Evolutionary conservation across 2,797 vertebrate genomes (phyloP).

Genomic region (Coreius guichenoti): DNA sequence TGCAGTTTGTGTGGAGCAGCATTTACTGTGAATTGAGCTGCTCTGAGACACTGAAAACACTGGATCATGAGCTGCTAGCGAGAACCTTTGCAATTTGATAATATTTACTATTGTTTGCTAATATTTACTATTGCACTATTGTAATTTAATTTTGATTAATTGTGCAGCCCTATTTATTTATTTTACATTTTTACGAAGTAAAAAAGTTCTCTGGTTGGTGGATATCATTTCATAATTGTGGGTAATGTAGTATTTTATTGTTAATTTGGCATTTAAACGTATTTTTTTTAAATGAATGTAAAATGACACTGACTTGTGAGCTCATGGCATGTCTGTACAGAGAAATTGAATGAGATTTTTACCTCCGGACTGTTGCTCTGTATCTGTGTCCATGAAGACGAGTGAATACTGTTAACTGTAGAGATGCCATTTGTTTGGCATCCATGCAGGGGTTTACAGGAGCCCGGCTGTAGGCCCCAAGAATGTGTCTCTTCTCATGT

Average conservation of each 20-base stretch:
- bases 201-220: background rate
- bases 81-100: too few relatives aligned
- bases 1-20: background rate
- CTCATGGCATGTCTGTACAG: background rate
- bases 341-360: constrained; percentile 1
- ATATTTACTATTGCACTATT: too few relatives aligned
- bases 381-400: background rate
- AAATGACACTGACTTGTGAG: background rate
- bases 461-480: constrained; percentile 66
- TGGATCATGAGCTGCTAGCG: background rate
- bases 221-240: background rate
- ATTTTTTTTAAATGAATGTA: background rate
- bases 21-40: background rate
- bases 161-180: background rate
- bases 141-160: background rate
- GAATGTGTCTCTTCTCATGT: constrained; percentile 57
- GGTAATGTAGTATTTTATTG: background rate
- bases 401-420: constrained; percentile 14
- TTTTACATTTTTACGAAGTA: background rate
- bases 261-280: background rate
- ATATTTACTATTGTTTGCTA: too few relatives aligned
- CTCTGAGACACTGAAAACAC: background rate
- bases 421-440: constrained; percentile 11
- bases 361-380: background rate
- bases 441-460: constrained; percentile 68